A percentile compares a stretch with the other conserved stretches of the same genome.
phyloP scores from a whole-genome alignment of 2,113 vertebrate species.

The Ardeotis arabs region DNA sequence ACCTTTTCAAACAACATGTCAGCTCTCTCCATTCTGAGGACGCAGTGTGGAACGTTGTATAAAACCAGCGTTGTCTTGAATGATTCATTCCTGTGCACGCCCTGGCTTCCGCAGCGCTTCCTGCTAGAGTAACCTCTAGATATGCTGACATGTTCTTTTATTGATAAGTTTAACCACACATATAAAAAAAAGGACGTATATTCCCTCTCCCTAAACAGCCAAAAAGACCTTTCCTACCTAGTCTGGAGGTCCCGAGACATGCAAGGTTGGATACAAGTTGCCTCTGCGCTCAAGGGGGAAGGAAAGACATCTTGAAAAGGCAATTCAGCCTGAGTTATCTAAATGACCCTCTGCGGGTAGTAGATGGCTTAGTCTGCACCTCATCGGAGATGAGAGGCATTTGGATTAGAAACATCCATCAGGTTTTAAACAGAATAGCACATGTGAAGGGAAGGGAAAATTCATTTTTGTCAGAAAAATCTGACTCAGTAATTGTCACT shows the following conservation, averaged over 20 bases:
- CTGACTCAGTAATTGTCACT: not conserved
- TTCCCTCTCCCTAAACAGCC: not conserved
- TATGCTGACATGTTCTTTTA: not conserved
- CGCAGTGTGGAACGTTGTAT: slow-evolving; percentile 17
- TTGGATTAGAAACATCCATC: not conserved
- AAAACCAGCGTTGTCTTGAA: slow-evolving; percentile 43
- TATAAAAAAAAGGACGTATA: not conserved
- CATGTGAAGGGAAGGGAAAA: not conserved
- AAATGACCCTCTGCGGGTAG: not conserved
- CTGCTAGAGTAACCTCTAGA: slow-evolving; percentile 53
- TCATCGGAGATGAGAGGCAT: not conserved
- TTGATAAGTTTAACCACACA: not conserved
- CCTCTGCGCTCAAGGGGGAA: not conserved
- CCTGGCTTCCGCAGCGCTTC: slow-evolving; percentile 10
- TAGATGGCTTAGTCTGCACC: not conserved
- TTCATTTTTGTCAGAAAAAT: not conserved
- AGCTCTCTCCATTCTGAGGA: slow-evolving; percentile 34
- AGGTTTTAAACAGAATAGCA: not conserved
- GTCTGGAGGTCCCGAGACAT: not conserved
- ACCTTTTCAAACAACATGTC: slow-evolving; percentile 71
- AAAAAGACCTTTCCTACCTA: not conserved
- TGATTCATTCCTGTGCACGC: slow-evolving; percentile 45
- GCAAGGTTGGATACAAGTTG: not conserved
- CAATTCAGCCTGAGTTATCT: not conserved
- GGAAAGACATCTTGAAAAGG: not conserved